These are phyloP conservation scores for Drosophila setifemur DNA, from an alignment of 1,140 invertebrate genomes.

Conservation along the genomic window DNA sequence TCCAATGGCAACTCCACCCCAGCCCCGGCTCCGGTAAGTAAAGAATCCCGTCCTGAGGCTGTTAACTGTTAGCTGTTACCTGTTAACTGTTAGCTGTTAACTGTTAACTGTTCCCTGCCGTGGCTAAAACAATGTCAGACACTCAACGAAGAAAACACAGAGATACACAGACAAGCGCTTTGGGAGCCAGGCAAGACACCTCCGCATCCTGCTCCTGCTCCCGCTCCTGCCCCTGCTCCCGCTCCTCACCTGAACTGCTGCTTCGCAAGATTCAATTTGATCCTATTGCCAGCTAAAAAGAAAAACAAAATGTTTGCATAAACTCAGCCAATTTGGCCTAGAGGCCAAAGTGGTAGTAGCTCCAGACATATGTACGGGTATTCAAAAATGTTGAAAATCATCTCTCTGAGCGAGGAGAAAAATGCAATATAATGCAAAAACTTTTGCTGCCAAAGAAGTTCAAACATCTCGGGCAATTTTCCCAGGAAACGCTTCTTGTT, in stretches of 20 bases:
- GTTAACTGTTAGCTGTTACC: background rate
- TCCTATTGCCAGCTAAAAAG: conserved; percentile 67
- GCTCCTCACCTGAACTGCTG: conserved; percentile 32
- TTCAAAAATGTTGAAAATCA: conserved; percentile 67
- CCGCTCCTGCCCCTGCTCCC: no score
- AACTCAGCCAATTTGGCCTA: conserved; percentile 54
- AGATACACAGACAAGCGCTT: conserved; percentile 27
- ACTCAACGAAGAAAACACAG: conserved; percentile 22
- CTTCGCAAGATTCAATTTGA: conserved; percentile 59
- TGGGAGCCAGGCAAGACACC: background rate
- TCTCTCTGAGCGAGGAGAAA: conserved; percentile 10
- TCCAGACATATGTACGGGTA: conserved; percentile 36
- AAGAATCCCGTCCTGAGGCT: background rate
- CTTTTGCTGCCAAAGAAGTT: conserved; percentile 49
- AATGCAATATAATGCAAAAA: conserved; percentile 70
- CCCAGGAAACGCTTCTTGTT: conserved; percentile 42
- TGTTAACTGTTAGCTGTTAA: conserved; percentile 4
- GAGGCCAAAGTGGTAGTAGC: conserved; percentile 34
- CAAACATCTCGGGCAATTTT: conserved; percentile 56
- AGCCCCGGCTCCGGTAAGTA: conserved; percentile 71
- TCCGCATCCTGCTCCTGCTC: no score
- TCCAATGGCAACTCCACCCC: conserved; percentile 72
- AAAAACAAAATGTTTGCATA: conserved; percentile 78
- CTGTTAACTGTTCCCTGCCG: conserved; percentile 42
- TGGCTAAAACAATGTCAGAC: conserved; percentile 62